A percentile compares a stretch with the other conserved stretches of the same genome.
Evolutionary conservation across 2,888 invertebrate genomes (phyloP).

Genomic region (Maniola hyperantus): DNA sequence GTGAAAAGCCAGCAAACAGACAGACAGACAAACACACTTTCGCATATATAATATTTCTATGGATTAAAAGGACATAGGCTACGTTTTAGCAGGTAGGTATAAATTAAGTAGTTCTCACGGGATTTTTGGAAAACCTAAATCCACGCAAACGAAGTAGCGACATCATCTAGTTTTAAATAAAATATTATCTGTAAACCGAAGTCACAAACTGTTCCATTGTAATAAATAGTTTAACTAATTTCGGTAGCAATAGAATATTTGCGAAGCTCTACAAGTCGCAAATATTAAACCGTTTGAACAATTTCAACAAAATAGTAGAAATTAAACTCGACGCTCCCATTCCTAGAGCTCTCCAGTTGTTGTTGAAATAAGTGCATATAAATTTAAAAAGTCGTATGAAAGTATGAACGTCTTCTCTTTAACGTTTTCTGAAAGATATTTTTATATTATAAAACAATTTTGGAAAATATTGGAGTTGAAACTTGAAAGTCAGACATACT

Average conservation of each 20-base stretch:
- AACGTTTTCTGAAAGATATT: slow-evolving; percentile 9
- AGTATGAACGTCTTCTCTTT: slow-evolving; percentile 16
- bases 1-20: too few species aligned
- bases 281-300: too few species aligned
- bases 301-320: slow-evolving; percentile 2
- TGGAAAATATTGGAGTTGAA: slow-evolving; percentile 20
- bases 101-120: too few species aligned
- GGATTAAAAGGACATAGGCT: too few species aligned
- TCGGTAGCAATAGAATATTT: neutral
- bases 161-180: too few species aligned
- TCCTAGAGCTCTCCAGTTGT: slow-evolving; percentile 5
- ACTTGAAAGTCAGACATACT: slow-evolving; percentile 9
- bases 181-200: too few species aligned
- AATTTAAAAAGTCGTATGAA: slow-evolving; percentile 26
- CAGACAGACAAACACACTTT: too few species aligned
- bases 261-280: neutral
- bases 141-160: too few species aligned
- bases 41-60: too few species aligned
- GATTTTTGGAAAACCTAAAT: too few species aligned
- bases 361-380: slow-evolving; percentile 24
- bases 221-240: neutral
- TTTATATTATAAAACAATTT: slow-evolving; percentile 19
- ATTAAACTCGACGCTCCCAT: slow-evolving; percentile 3
- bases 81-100: too few species aligned
- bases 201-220: neutral